These are phyloP conservation scores for Copsychus sechellarum DNA, from an alignment of 2,113 vertebrate species.

Conservation along the genomic window DNA sequence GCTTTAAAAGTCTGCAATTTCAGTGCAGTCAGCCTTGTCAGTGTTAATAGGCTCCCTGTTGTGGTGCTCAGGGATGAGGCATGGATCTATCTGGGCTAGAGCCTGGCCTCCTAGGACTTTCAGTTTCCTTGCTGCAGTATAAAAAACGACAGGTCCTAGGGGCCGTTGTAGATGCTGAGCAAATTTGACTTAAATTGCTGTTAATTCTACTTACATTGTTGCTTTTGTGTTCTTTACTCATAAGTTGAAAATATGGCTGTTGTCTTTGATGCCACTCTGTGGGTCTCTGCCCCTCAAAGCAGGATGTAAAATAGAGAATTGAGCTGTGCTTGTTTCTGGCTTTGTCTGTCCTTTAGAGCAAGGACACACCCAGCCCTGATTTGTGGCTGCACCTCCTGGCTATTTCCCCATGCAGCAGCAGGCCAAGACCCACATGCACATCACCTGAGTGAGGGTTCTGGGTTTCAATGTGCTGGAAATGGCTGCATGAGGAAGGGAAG, in stretches of 20 bases:
- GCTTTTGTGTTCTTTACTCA: background rate
- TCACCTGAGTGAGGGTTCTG: background rate
- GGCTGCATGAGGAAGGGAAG: background rate
- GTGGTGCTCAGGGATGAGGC: constrained; percentile 12
- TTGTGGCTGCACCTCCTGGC: background rate
- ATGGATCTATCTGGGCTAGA: constrained; percentile 12
- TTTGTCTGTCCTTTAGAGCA: background rate
- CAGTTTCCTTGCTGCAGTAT: background rate
- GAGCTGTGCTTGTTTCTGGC: background rate
- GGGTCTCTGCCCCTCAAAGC: background rate
- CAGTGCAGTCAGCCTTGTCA: constrained; percentile 50
- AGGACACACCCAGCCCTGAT: background rate
- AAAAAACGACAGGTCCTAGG: constrained; percentile 1
- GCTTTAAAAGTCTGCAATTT: constrained; percentile 14
- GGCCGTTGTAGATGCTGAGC: background rate
- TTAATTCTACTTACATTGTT: background rate
- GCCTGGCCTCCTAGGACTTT: background rate
- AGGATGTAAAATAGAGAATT: background rate
- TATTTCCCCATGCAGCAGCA: background rate
- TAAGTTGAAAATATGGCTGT: background rate
- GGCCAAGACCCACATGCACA: background rate
- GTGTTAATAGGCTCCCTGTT: constrained; percentile 31
- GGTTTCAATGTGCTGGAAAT: background rate
- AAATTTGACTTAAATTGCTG: background rate
- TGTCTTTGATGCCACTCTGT: background rate